phyloP scores from a whole-genome alignment of 2,113 vertebrate species.

The Theristicus caerulescens region DNA sequence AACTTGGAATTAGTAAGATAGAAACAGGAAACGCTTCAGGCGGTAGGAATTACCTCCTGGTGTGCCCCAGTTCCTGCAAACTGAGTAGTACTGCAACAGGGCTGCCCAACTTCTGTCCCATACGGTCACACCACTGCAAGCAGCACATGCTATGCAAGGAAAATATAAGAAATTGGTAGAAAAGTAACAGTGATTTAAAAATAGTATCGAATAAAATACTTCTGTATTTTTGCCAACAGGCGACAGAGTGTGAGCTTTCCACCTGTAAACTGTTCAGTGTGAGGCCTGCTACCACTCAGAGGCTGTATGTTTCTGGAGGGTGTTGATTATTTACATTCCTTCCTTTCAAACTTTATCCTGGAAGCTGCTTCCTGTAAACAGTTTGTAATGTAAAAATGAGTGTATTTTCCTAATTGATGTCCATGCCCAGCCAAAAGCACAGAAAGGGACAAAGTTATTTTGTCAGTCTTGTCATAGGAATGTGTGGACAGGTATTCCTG shows the following conservation, averaged over 20 bases:
- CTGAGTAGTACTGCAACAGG: neutral
- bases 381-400: neutral
- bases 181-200: neutral
- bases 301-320: neutral
- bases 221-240: neutral
- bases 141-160: neutral
- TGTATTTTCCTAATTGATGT: neutral
- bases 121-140: neutral
- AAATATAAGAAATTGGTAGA: neutral
- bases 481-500: neutral
- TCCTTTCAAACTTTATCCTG: neutral
- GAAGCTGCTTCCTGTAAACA: slow-evolving; percentile 20
- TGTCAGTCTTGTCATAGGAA: neutral
- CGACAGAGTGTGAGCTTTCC: neutral
- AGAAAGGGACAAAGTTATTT: neutral
- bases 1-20: neutral
- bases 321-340: slow-evolving; percentile 46
- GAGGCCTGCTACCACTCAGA: neutral
- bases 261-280: neutral
- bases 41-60: neutral
- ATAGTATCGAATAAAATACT: neutral
- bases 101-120: neutral
- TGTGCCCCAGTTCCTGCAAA: neutral
- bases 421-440: neutral
- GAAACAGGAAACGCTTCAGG: neutral